Evolutionary conservation across 2,888 invertebrate species (phyloP), one percentile per base, ranked within the genome.

Genomic region (Phragmatobia fuliginosa): DNA sequence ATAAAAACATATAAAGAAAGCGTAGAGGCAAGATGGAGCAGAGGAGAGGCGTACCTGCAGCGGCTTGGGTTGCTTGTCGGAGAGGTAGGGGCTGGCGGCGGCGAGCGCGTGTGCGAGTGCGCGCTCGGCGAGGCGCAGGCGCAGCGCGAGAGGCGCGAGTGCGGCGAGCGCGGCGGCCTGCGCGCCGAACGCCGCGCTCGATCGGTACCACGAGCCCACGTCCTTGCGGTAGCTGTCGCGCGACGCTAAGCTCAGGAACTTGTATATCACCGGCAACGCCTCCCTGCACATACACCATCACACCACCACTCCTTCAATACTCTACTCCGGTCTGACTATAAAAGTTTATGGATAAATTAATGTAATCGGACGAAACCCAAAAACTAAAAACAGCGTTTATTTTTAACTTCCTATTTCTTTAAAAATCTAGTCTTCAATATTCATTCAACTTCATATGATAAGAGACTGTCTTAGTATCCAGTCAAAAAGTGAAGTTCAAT

Each of bases 201-300:
- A 95, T 76, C 96, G 93, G 87, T 97, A 97, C 16, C 95, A 89
- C 0, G 95, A 92, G 2, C 96, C 96, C 8, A 89, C 89, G 85
- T 96, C 96, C 83, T 96, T 96, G 71, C 96, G 91, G 74, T 93
- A 92, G 86, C 97, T 97, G 75, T 96, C 96, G 31, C 86, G 83
- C 0, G 96, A 89, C 0, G 96, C 93, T 64, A 91, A 92, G 36
- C 81, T 83, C 6, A 98, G 91, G 82, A 95, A 96, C 66, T 90
- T 86, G 80, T 95, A 95, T 11, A 98, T 84, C 66, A 94, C 91
- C 0, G 97, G 97, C 28, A 97, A 89, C 0, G 97, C 96, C 81
- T 97, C 96, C 73, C 97, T 97, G 2, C 11, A 5, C 52, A 14
- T 10, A 8, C 7, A 7, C 36, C 8, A 7, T 36, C 6, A 45